A percentile compares a stretch with the other conserved stretches of the same genome.
These are phyloP conservation scores for Hermaeophaga mercurialis DNA, from an alignment of 2,888 invertebrate genomes.

Conservation along the genomic window DNA sequence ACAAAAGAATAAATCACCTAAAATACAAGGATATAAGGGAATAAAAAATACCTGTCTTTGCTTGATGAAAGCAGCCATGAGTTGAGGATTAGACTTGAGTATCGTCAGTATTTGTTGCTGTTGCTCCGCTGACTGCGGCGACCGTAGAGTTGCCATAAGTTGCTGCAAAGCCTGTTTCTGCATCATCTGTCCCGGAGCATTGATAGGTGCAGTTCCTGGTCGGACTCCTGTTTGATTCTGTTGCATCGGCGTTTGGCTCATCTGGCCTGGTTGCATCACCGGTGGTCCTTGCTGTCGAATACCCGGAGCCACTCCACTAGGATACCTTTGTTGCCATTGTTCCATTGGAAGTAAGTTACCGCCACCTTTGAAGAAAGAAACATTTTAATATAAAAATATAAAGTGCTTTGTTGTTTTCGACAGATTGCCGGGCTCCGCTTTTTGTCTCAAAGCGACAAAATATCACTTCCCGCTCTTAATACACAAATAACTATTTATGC, in stretches of 20 bases:
- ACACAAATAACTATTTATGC: too few species aligned
- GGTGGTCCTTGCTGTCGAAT: slow-evolving; percentile 60
- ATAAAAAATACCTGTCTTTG: slow-evolving; percentile 68
- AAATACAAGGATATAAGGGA: not conserved
- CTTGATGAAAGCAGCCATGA: slow-evolving; percentile 95
- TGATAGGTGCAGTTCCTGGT: slow-evolving; percentile 39
- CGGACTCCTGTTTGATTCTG: slow-evolving; percentile 42
- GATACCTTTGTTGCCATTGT: slow-evolving; percentile 62
- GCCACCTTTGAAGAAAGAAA: slow-evolving; percentile 47
- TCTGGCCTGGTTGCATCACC: slow-evolving; percentile 51
- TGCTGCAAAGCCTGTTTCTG: slow-evolving; percentile 77
- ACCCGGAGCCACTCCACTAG: slow-evolving; percentile 55
- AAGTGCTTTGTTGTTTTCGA: too few species aligned
- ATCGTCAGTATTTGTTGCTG: slow-evolving; percentile 89
- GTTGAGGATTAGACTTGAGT: slow-evolving; percentile 89
- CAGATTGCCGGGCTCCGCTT: too few species aligned
- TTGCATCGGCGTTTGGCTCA: slow-evolving; percentile 35
- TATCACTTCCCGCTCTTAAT: too few species aligned
- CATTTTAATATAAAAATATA: too few species aligned
- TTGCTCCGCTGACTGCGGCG: slow-evolving; percentile 89
- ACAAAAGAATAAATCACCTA: too few species aligned
- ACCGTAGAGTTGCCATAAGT: slow-evolving; percentile 87
- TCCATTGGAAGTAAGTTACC: slow-evolving; percentile 63
- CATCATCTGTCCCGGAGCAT: slow-evolving; percentile 50
- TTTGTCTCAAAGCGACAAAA: too few species aligned